Percentiles rank a stretch among this genome's conserved stretches.
Evolutionary conservation across 2,113 vertebrate genomes (phyloP).

Genomic region (Ibidorhyncha struthersii): DNA sequence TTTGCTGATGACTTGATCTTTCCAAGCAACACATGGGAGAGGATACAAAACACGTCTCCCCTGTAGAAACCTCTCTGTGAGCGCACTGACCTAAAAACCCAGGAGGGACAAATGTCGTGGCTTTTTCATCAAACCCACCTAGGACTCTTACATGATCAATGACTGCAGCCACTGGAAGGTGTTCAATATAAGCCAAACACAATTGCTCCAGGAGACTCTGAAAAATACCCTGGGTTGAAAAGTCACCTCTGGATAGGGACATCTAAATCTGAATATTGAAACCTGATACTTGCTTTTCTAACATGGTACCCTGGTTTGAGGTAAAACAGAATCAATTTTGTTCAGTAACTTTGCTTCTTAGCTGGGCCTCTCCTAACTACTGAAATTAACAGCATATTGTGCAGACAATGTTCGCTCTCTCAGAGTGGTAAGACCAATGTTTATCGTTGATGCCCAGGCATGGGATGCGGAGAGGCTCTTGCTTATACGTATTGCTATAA

Average conservation of each 20-base stretch:
- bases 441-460: no score
- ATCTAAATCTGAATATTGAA: not conserved
- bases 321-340: no score
- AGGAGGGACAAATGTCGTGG: not conserved
- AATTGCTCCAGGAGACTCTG: not conserved
- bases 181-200: not conserved
- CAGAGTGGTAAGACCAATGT: no score
- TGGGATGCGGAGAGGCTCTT: no score
- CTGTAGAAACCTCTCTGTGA: not conserved
- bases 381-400: no score
- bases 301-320: no score
- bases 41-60: not conserved
- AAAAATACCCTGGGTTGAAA: not conserved
- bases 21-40: not conserved
- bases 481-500: no score
- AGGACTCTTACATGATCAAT: rapidly evolving
- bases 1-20: not conserved
- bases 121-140: not conserved
- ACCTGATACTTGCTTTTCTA: not conserved
- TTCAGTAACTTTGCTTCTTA: no score
- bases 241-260: not conserved
- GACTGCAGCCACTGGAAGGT: not conserved
- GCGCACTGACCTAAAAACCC: not conserved
- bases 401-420: no score
- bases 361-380: no score